phyloP scores from a whole-genome alignment of 2,797 vertebrate species.

The Coluber constrictor region DNA sequence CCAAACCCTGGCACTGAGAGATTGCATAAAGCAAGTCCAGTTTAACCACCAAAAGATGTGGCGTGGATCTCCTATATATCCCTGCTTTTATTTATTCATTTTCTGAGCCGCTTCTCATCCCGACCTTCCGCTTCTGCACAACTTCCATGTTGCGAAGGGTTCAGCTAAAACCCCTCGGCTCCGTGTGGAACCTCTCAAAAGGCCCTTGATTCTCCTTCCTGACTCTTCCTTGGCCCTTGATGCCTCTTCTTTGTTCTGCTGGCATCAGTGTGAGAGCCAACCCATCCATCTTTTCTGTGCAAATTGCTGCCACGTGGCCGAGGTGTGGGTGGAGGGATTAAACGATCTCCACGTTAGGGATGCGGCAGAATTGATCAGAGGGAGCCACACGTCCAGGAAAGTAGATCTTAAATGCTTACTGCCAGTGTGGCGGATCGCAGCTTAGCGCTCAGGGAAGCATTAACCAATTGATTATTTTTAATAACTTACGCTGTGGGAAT shows the following conservation, averaged over 20 bases:
- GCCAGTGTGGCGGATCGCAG: too few relatives aligned
- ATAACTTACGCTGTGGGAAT: neutral
- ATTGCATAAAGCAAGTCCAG: neutral
- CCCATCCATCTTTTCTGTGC: too few relatives aligned
- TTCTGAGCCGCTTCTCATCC: neutral
- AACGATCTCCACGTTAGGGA: neutral
- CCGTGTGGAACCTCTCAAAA: neutral
- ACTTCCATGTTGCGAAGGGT: neutral
- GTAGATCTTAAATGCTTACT: neutral
- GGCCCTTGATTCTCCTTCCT: neutral
- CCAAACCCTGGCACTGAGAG: neutral
- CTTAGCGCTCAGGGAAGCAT: neutral
- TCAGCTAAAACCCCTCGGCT: neutral
- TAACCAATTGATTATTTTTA: neutral
- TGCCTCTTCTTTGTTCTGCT: neutral
- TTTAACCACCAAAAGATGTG: slow-evolving; percentile 4
- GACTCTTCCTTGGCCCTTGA: neutral
- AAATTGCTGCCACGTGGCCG: neutral
- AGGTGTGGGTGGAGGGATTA: neutral
- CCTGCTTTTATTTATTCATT: neutral
- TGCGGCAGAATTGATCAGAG: neutral
- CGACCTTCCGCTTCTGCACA: neutral
- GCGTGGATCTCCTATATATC: neutral
- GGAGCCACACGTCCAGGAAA: neutral
- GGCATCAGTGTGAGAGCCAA: neutral